Evolutionary conservation across 2,113 vertebrate genomes (phyloP), one percentile per base, ranked within the genome.

Genomic region (Haemorhous mexicanus): DNA sequence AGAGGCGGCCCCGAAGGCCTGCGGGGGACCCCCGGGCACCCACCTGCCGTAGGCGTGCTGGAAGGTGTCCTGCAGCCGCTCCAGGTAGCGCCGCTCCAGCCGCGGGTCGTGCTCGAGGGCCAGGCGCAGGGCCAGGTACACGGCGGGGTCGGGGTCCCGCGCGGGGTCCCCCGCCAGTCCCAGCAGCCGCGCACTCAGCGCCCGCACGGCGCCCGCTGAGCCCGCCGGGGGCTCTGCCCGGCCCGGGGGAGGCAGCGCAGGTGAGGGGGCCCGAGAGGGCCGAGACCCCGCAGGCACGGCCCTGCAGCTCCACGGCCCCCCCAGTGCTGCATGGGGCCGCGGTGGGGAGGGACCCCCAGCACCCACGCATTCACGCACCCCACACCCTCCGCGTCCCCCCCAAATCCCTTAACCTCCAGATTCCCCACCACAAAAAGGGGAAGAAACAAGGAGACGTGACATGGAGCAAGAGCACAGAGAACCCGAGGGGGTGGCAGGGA

Each of bases 101-200:
- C 17, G 37, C 13, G 95, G 96, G 52, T 97, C 96, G 73, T 99
- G 99, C n/a, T 94, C 15, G 2, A 62, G 17, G 4, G 98, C 99
- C 55, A 99, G 98, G 17, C 99, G 98, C 47, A 99, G 97, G 14
- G 98, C 99, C 92, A 99, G 90, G 77, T 99, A 98, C 77, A 99
- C 46, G 17, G 98, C 98, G 83, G 99, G 99, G 94, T 99, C 99
- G 16, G 98, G 97, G 19, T 96, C 87, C 72, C 84, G 90, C 1
- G 93, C 87, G 2, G 69, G 68, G 5, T 56, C 83, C 56, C 94
- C 95, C 28, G 98, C 85, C 90, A 98, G 97, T 41, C 93, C 98
- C 89, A 99, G 97, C 49, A 99, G 98, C 72, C 64, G 94, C 58
- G 97, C 95, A 24, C 97, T 98, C 77, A 99, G 92, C 1, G 2